Base-by-base conservation (phyloP, 2,888 invertebrate species). In the Aethes cnicana region DNA sequence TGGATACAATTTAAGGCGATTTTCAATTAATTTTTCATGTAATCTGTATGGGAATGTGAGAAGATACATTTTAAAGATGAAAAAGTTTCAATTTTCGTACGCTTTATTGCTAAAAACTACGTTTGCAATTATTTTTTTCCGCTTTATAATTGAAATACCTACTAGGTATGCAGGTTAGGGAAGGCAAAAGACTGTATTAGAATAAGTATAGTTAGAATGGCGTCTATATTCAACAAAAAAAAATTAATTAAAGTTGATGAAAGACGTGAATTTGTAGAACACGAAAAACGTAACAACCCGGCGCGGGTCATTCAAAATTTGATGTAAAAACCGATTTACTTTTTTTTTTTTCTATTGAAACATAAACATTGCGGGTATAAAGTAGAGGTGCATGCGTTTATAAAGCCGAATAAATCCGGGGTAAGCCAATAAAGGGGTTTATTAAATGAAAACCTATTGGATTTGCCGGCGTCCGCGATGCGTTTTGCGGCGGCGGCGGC, bases 381-480 rank as follows among this genome's bases (percentile, higher is more conserved):
- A 52, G 52, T 12, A 20, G 32, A 11, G 17, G 32, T 16, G 30
- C 16, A 17, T 25, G 20, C 39, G 39, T 46, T 59, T 59, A 64
- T 65, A 69, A 67, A 77, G 69, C 69, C 71, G 70, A 59, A 72
- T 74, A 82, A 88, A 84, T 84, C 87, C 80, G 61, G 77, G 77
- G 76, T 87, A 87, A 88, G 82, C 87, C 87, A 85, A 87, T 87
- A 84, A 88, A 86, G 77, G 85, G 87, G 78, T 82, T 84, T 79
- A 81, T 81, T 82, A 81, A 84, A 85, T 82, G 83, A 81, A 87
- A 84, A 83, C 83, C 85, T 86, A 87, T 81, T 79, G 85, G 83
- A 78, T 83, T 81, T 74, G 74, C 78, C 67, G 73, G 55, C 68
- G 66, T 55, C 73, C 64, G 48, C 59, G 58, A 54, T 77, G 83